phyloP scores from a whole-genome alignment of 1,140 invertebrate species.

The Condylostylus longicornis region DNA sequence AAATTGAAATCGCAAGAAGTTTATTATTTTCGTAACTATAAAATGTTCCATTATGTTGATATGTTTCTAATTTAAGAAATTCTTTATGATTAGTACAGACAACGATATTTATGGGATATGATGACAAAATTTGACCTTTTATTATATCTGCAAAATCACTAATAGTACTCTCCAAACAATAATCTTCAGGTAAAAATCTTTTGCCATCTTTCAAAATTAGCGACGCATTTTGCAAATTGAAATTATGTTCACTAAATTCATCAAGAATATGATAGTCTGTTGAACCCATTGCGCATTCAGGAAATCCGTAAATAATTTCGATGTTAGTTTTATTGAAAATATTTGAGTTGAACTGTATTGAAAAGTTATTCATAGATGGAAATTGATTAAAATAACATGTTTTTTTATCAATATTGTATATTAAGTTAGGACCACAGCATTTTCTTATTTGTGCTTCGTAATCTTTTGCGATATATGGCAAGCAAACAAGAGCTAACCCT shows the following conservation, averaged over 20 bases:
- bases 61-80: slow-evolving; percentile 22
- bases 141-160: slow-evolving; percentile 31
- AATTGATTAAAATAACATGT: slow-evolving; percentile 28
- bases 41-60: slow-evolving; percentile 11
- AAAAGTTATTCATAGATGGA: slow-evolving; percentile 35
- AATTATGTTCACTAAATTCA: slow-evolving; percentile 26
- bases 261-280: slow-evolving; percentile 36
- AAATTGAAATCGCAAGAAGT: slow-evolving; percentile 54
- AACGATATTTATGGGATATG: slow-evolving; percentile 37
- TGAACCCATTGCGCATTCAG: slow-evolving; percentile 30
- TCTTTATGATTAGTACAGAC: slow-evolving; percentile 44
- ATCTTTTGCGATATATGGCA: slow-evolving; percentile 21
- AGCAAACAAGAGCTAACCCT: slow-evolving; percentile 41
- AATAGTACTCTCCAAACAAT: slow-evolving; percentile 25
- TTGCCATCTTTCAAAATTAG: slow-evolving; percentile 15
- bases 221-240: slow-evolving; percentile 12
- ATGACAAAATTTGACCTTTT: slow-evolving; percentile 29
- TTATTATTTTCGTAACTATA: slow-evolving; percentile 37
- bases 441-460: slow-evolving; percentile 36
- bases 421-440: slow-evolving; percentile 41
- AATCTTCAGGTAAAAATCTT: slow-evolving; percentile 12
- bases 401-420: slow-evolving; percentile 39
- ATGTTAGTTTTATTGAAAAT: slow-evolving; percentile 21
- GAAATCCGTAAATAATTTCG: slow-evolving; percentile 36
- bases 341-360: slow-evolving; percentile 12